Evolutionary conservation across 2,888 invertebrate species (phyloP).

Genomic region (Eulithis prunata): DNA sequence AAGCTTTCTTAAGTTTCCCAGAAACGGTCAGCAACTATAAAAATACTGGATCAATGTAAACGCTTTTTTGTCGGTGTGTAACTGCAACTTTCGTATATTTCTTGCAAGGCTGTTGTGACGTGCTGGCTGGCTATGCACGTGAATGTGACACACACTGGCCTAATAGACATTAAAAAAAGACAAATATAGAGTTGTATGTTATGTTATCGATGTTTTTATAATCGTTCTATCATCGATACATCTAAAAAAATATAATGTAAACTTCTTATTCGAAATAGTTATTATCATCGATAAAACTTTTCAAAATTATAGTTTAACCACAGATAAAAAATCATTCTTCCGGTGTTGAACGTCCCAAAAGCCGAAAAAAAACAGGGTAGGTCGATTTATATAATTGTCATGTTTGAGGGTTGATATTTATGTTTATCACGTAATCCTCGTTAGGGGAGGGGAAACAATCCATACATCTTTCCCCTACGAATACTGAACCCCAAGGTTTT

Average conservation of each 20-base stretch:
- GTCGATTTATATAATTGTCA: not conserved
- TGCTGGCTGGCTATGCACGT: too few relatives aligned
- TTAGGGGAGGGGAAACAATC: conserved; percentile 5
- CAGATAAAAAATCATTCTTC: too few relatives aligned
- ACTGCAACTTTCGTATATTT: conserved; percentile 18
- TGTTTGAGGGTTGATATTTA: conserved; percentile 15
- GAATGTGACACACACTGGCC: too few relatives aligned
- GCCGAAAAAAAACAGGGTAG: not conserved
- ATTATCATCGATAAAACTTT: too few relatives aligned
- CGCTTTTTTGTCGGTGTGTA: conserved; percentile 17
- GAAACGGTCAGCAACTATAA: conserved; percentile 24
- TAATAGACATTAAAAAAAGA: too few relatives aligned
- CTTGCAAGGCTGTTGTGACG: not conserved
- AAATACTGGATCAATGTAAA: conserved; percentile 31
- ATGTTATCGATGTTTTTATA: too few relatives aligned
- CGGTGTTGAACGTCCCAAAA: too few relatives aligned
- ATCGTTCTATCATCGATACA: too few relatives aligned
- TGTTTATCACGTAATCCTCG: conserved; percentile 15
- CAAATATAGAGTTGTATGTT: too few relatives aligned
- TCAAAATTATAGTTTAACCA: too few relatives aligned
- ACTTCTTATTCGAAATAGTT: too few relatives aligned
- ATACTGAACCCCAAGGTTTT: conserved; percentile 14
- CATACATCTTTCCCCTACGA: conserved; percentile 12
- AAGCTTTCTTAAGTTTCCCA: conserved; percentile 34
- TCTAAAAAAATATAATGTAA: too few relatives aligned